A percentile compares a stretch with the other conserved stretches of the same genome.
Conservation (phyloP, 2,888 invertebrate species). For the Drosophila buzzatii region DNA sequence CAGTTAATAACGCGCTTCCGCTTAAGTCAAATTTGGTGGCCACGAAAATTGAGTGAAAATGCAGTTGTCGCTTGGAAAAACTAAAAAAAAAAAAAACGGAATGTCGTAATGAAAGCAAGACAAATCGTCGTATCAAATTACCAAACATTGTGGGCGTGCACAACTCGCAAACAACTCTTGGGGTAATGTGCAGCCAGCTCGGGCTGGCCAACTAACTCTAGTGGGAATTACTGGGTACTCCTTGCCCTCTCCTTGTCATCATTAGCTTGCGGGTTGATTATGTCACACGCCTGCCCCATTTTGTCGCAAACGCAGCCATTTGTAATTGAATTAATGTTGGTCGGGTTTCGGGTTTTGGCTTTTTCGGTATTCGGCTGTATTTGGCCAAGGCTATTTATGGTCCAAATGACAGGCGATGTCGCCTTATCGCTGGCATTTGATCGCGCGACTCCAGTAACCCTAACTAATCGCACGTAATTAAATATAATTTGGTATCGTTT, state of each 20-base stretch:
- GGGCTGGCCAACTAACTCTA: background rate
- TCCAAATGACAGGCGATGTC: slow-evolving; percentile 68
- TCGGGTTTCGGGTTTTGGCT: slow-evolving; percentile 3
- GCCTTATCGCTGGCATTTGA: slow-evolving; percentile 80
- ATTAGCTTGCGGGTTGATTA: slow-evolving; percentile 56
- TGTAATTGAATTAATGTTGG: slow-evolving; percentile 81
- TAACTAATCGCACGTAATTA: slow-evolving; percentile 84
- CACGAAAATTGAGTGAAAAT: slow-evolving; percentile 78
- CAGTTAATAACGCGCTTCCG: slow-evolving; percentile 84
- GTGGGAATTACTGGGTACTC: slow-evolving; percentile 1
- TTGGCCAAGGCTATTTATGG: slow-evolving; percentile 55
- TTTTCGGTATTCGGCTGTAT: slow-evolving; percentile 20
- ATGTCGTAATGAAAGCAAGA: slow-evolving; percentile 73
- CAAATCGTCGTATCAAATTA: slow-evolving; percentile 83
- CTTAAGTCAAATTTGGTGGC: slow-evolving; percentile 74
- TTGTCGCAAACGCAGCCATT: slow-evolving; percentile 71
- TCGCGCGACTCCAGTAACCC: slow-evolving; percentile 83
- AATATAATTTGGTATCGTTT: slow-evolving; percentile 82
- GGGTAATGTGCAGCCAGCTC: slow-evolving; percentile 32
- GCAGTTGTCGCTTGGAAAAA: slow-evolving; percentile 60
- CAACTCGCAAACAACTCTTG: slow-evolving; percentile 31
- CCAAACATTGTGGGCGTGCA: slow-evolving; percentile 66
- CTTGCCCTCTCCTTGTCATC: slow-evolving; percentile 4
- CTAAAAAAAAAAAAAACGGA: background rate
- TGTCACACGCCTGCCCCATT: slow-evolving; percentile 77